Percentiles rank a stretch among this genome's conserved stretches.
phyloP scores from a whole-genome alignment of 2,797 vertebrate genomes.

The Salmo trutta region DNA sequence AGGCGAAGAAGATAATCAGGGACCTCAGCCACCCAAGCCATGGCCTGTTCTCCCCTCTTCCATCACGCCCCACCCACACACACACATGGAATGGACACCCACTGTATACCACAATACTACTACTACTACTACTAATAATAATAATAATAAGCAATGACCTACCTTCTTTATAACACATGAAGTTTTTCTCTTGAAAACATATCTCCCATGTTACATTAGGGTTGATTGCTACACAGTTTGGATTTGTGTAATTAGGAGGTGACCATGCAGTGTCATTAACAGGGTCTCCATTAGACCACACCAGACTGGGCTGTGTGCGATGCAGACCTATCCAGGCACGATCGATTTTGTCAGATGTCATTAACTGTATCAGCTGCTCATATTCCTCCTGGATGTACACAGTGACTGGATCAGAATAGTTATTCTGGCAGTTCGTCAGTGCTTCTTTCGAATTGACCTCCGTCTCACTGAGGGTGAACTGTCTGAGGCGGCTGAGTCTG shows the following conservation, averaged over 20 bases:
- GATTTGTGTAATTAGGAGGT: accelerated
- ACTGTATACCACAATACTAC: too few relatives aligned
- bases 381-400: constrained; percentile 34
- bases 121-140: too few relatives aligned
- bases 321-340: constrained; percentile 35
- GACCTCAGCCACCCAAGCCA: too few relatives aligned
- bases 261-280: accelerated
- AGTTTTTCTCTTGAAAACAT: not conserved
- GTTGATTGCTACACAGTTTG: constrained; percentile 36
- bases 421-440: accelerated
- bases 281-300: constrained; percentile 33
- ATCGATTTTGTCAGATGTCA: too few relatives aligned
- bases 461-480: accelerated
- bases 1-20: too few relatives aligned
- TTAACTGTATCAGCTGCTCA: accelerated
- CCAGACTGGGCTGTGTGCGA: accelerated
- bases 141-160: too few relatives aligned
- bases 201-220: not conserved
- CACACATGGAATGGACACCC: too few relatives aligned
- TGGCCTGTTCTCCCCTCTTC: too few relatives aligned
- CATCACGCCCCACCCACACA: not conserved
- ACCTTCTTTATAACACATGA: constrained; percentile 51
- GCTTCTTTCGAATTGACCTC: accelerated
- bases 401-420: not conserved
- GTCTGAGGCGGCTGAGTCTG: not conserved